phyloP scores from a whole-genome alignment of 2,888 invertebrate genomes.

The Cosmorhoe ocellata region DNA sequence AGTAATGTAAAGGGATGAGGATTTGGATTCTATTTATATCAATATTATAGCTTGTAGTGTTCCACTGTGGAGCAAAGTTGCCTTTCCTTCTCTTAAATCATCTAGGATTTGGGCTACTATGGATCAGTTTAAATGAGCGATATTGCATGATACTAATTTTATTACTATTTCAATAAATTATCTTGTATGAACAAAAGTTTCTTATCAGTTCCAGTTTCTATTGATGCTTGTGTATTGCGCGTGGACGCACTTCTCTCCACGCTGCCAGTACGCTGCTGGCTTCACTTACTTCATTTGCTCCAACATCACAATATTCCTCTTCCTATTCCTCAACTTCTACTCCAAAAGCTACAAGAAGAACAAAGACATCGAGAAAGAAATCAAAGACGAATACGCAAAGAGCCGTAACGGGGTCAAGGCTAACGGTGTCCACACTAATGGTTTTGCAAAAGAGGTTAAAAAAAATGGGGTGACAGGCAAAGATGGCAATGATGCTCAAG shows the following conservation, averaged over 20 bases:
- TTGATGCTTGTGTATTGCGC: conserved; percentile 85
- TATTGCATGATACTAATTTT: too few relatives aligned
- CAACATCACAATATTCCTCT: conserved; percentile 84
- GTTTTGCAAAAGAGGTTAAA: conserved; percentile 39
- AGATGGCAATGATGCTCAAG: conserved; percentile 50
- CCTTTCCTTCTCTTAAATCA: too few relatives aligned
- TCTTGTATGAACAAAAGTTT: neutral
- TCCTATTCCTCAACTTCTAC: conserved; percentile 86
- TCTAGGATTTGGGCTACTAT: too few relatives aligned
- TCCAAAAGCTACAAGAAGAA: conserved; percentile 78
- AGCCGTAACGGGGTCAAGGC: conserved; percentile 45
- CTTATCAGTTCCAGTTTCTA: conserved; percentile 84
- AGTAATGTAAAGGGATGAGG: too few relatives aligned
- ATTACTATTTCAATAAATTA: too few relatives aligned
- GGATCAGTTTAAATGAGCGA: too few relatives aligned
- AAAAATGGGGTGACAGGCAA: conserved; percentile 37
- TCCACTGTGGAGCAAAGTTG: too few relatives aligned
- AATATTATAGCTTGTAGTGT: too few relatives aligned
- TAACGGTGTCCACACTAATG: conserved; percentile 44
- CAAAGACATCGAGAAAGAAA: conserved; percentile 51
- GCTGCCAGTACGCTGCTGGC: conserved; percentile 83
- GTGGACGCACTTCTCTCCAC: conserved; percentile 78
- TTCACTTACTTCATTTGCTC: conserved; percentile 79
- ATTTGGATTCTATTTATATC: too few relatives aligned
- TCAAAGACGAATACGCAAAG: conserved; percentile 46